These are phyloP conservation scores for Drepana falcataria DNA, from an alignment of 2,888 invertebrate species.

Conservation along the genomic window DNA sequence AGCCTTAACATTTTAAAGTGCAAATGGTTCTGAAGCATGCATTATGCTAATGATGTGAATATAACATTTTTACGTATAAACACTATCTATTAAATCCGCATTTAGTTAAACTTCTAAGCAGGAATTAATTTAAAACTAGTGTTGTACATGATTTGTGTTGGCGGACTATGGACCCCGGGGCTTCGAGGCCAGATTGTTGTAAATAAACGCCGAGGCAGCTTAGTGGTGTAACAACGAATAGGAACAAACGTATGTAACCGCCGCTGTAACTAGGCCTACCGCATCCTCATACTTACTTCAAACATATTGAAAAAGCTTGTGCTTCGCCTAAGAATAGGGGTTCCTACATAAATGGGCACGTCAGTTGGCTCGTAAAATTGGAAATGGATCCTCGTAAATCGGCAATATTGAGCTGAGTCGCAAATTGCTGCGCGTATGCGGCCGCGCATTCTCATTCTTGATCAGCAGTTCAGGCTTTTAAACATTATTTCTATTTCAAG, in stretches of 20 bases:
- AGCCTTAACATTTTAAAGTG: conserved; percentile 28
- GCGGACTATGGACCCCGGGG: conserved; percentile 40
- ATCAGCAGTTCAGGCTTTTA: conserved; percentile 37
- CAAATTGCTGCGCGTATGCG: conserved; percentile 62
- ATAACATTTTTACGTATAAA: no score
- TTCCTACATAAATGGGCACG: conserved; percentile 45
- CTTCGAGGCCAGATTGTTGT: conserved; percentile 30
- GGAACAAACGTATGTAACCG: conserved; percentile 40
- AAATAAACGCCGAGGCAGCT: conserved; percentile 45
- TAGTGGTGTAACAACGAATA: conserved; percentile 47
- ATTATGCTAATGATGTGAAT: conserved; percentile 13
- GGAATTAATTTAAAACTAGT: conserved; percentile 38
- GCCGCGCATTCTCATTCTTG: conserved; percentile 52
- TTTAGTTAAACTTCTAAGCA: conserved; percentile 25
- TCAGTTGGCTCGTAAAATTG: conserved; percentile 63
- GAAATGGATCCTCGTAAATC: conserved; percentile 68
- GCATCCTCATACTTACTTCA: conserved; percentile 23
- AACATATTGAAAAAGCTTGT: conserved; percentile 14
- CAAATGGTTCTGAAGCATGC: conserved; percentile 16
- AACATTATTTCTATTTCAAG: conserved; percentile 21
- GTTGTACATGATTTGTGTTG: conserved; percentile 38
- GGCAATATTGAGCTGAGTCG: conserved; percentile 54
- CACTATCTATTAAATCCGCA: not conserved
- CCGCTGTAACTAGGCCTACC: conserved; percentile 37
- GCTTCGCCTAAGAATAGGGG: conserved; percentile 32